Evolutionary conservation across 1,140 invertebrate species (phyloP).

Genomic region (Meloidogyne floridensis): DNA sequence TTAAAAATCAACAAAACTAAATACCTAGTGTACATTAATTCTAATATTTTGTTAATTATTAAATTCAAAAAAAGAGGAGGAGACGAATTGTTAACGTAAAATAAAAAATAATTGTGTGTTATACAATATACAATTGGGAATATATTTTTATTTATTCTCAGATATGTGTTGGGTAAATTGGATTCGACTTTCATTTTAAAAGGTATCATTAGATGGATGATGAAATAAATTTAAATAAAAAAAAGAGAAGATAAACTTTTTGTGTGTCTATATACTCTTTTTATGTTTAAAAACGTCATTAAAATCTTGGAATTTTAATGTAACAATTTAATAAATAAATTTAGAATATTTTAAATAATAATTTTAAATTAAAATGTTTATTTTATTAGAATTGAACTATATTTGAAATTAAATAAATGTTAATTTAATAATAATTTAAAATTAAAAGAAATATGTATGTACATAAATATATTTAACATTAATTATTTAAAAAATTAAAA

Average conservation of each 20-base stretch:
- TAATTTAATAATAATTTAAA: too few relatives aligned
- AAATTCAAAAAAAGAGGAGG: too few relatives aligned
- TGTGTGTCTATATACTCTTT: background rate
- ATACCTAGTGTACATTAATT: too few relatives aligned
- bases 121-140: too few relatives aligned
- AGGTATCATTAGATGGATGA: background rate
- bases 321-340: conserved; percentile 8
- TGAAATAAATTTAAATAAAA: background rate
- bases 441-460: too few relatives aligned
- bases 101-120: too few relatives aligned
- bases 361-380: background rate
- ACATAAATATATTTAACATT: too few relatives aligned
- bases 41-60: too few relatives aligned
- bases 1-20: too few relatives aligned
- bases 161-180: background rate
- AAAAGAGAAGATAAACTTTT: too few relatives aligned
- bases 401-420: background rate
- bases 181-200: background rate
- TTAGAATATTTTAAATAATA: background rate
- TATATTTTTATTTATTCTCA: background rate
- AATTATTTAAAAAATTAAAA: too few relatives aligned
- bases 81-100: too few relatives aligned
- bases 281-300: background rate
- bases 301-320: background rate
- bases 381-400: background rate